These are phyloP conservation scores for Indicator indicator DNA, from an alignment of 2,113 vertebrate genomes.

Conservation along the genomic window DNA sequence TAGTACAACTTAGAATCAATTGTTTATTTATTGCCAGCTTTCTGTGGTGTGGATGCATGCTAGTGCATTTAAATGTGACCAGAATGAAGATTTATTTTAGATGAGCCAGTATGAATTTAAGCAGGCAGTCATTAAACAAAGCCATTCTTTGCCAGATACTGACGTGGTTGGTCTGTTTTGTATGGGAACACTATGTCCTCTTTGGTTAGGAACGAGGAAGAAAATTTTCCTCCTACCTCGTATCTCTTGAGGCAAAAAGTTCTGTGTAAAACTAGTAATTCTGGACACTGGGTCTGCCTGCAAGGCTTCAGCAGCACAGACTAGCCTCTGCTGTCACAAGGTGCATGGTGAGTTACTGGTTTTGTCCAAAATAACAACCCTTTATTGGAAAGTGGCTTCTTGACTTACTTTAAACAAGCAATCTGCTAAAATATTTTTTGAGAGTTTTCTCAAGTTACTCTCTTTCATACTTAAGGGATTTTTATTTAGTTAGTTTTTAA, in stretches of 20 bases:
- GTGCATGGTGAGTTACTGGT: background rate
- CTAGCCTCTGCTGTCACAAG: fast-evolving
- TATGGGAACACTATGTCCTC: background rate
- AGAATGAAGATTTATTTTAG: background rate
- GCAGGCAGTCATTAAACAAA: background rate
- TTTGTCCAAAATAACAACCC: background rate
- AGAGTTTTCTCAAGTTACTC: background rate
- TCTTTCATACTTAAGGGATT: fast-evolving
- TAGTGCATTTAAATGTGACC: background rate
- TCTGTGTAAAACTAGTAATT: background rate
- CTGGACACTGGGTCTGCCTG: fast-evolving
- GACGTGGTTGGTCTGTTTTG: background rate
- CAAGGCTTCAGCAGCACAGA: background rate
- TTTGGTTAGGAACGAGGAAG: background rate
- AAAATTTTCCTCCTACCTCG: background rate
- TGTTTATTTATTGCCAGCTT: background rate
- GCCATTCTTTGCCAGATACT: background rate
- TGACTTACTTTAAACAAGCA: background rate
- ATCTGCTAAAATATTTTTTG: background rate
- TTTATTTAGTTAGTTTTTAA: too few species aligned
- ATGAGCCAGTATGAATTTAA: background rate
- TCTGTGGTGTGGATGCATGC: background rate
- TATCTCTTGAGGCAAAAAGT: background rate
- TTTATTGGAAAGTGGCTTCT: background rate
- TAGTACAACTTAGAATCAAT: background rate